Percentiles rank a stretch among this genome's conserved stretches.
These are phyloP conservation scores for Xenopus borealis DNA, from an alignment of 2,113 vertebrate species.

Conservation along the genomic window DNA sequence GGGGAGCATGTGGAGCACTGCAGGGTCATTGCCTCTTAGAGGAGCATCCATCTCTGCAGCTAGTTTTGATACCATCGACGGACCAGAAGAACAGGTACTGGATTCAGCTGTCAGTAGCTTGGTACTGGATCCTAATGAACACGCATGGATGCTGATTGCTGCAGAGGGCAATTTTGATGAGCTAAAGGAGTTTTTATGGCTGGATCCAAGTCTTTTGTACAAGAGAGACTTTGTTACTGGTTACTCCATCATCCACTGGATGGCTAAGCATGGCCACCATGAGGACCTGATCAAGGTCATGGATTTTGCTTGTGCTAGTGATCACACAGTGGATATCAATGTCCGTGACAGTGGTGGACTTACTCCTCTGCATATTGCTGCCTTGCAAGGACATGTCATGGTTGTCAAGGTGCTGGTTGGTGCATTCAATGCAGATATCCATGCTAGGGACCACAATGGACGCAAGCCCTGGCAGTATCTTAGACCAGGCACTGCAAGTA, in stretches of 20 bases:
- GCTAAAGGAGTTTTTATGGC: constrained; percentile 69
- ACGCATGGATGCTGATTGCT: constrained; percentile 82
- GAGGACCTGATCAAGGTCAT: constrained; percentile 75
- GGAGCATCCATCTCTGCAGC: constrained; percentile 18
- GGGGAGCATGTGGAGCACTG: constrained; percentile 56
- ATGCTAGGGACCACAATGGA: constrained; percentile 81
- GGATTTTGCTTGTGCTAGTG: constrained; percentile 60
- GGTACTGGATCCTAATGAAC: constrained; percentile 82
- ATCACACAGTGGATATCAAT: constrained; percentile 68
- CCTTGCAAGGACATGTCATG: constrained; percentile 80
- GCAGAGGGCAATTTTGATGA: constrained; percentile 76
- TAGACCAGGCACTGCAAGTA: constrained; percentile 59
- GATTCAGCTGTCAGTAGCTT: constrained; percentile 49
- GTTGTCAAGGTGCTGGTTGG: constrained; percentile 91
- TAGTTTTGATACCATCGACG: constrained; percentile 12
- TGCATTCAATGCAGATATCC: constrained; percentile 78
- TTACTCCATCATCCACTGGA: constrained; percentile 86
- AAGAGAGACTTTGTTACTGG: constrained; percentile 85
- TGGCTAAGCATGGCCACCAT: constrained; percentile 83
- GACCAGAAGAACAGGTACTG: constrained; percentile 26
- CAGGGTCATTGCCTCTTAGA: constrained; percentile 44
- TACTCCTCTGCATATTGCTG: constrained; percentile 87
- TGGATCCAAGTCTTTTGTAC: constrained; percentile 72
- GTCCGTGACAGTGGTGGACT: constrained; percentile 75
- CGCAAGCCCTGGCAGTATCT: constrained; percentile 88